Conservation (phyloP, 2,888 invertebrate species). For the Drosophila rubida region DNA sequence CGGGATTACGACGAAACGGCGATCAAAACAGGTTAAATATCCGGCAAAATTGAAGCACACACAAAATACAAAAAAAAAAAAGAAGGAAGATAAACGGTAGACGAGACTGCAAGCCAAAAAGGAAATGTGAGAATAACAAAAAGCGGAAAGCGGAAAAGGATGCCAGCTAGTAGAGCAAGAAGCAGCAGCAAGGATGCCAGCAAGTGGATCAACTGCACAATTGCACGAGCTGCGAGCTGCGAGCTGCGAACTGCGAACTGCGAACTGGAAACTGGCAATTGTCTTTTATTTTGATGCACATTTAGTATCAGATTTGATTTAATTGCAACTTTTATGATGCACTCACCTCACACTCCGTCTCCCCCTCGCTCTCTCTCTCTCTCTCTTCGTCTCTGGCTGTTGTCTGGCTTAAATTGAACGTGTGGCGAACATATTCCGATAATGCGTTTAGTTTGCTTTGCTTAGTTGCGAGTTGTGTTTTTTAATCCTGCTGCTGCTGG, state of each 20-base stretch:
- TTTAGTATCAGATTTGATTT: constrained; percentile 1
- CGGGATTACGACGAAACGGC: neutral
- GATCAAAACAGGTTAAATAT: constrained; percentile 24
- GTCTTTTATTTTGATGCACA: neutral
- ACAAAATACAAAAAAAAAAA: neutral
- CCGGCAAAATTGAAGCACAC: constrained; percentile 13
- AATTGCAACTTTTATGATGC: constrained; percentile 1
- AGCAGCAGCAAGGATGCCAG: constrained; percentile 15
- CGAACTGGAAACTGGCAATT: constrained; percentile 4
- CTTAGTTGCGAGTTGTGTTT: neutral
- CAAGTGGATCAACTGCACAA: constrained; percentile 24
- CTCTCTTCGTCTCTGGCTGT: neutral
- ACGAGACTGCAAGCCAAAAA: neutral
- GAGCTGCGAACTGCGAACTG: neutral
- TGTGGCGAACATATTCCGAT: constrained; percentile 25
- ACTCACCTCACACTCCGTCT: neutral
- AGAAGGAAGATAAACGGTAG: neutral
- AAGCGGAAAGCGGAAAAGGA: constrained; percentile 11
- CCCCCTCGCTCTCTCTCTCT: neutral
- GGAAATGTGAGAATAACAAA: constrained; percentile 23
- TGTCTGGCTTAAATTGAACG: constrained; percentile 6
- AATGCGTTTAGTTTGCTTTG: constrained; percentile 18
- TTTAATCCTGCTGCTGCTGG: constrained; percentile 26
- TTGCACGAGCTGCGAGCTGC: too few species aligned
- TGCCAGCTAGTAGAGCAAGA: neutral